Percentiles rank a stretch among this genome's conserved stretches.
phyloP scores from a whole-genome alignment of 2,888 invertebrate species.

The Hartigia nigra region DNA sequence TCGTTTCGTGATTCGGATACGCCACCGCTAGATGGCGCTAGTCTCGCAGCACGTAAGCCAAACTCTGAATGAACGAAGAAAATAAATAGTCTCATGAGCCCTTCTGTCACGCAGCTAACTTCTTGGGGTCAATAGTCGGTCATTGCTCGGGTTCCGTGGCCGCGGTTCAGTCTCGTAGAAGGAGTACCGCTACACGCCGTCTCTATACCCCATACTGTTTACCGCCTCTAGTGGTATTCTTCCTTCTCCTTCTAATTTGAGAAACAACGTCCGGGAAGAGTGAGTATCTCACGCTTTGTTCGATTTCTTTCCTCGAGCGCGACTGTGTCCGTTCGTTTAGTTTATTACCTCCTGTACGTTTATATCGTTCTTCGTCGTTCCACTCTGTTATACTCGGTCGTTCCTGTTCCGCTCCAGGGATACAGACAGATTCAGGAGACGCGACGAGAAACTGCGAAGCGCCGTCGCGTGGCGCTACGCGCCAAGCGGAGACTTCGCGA shows the following conservation, averaged over 20 bases:
- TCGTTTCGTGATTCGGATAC: background rate
- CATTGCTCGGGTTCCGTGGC: constrained; percentile 49
- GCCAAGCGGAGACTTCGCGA: constrained; percentile 63
- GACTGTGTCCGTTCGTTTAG: constrained; percentile 21
- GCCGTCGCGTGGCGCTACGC: constrained; percentile 61
- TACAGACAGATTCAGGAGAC: constrained; percentile 7
- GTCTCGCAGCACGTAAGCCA: background rate
- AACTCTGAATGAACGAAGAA: constrained; percentile 5
- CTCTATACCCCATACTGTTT: constrained; percentile 31
- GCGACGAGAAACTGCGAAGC: constrained; percentile 21
- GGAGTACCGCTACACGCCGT: constrained; percentile 64
- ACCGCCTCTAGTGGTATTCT: background rate
- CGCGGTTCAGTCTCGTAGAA: constrained; percentile 47
- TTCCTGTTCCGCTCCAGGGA: background rate
- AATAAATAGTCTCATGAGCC: constrained; percentile 7
- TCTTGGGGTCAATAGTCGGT: constrained; percentile 62
- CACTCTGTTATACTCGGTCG: background rate
- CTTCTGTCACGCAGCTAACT: constrained; percentile 19
- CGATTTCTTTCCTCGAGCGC: constrained; percentile 11
- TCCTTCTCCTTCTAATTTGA: background rate
- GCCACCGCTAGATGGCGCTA: background rate
- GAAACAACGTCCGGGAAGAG: background rate
- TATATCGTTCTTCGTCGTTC: background rate
- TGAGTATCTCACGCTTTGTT: background rate
- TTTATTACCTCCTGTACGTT: constrained; percentile 8